Base-by-base conservation (phyloP, 35 echinoderm and acorn worm genomes). In the Anneissia japonica region DNA sequence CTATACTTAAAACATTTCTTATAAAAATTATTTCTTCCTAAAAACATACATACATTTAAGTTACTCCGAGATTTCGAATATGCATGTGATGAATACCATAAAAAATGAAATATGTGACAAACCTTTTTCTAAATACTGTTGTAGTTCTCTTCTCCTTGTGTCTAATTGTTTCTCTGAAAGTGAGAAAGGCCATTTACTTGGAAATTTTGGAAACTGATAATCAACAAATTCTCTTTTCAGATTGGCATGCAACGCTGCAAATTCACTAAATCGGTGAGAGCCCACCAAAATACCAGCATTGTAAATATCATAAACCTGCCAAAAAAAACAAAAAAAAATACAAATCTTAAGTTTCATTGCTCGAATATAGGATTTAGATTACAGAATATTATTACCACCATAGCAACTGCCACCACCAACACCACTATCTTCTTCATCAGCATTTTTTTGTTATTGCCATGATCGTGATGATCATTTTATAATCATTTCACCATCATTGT, bases 101-200 rank as follows among this genome's bases (percentile, higher is more conserved):
- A n/a, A n/a, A n/a, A n/a, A n/a, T n/a, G n/a, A n/a, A n/a, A 4
- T 34, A 31, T 73, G 14, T 75, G 72, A 38, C 76, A 79, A 41
- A 99, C 96, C 96, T 99, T 99, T 99, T 79, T 99, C 96, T 72
- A 99, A 36, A 74, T 99, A 99, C 77, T 99, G 90, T 76, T 99
- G 92, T 36, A 99, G 76, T n/a, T 77, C 86, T 89, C 96, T 91
- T 56, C 96, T 86, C 83, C 96, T 94, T 23, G 92, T 64, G 56
- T 99, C 96, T 35, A 99, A 85, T 73, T 99, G 96, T 84, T 99
- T 92, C 74, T 99, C 96, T 46, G 96, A 99, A n/a, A 99, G 77
- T 31, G 92, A 89, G 80, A 99, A 99, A 32, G 96, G 96, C 96
- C 96, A 99, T 84, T 99, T 99, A 78, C 96, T 90, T 0, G 96